Conservation (phyloP, 2,797 vertebrate species). For the Lates japonicus region DNA sequence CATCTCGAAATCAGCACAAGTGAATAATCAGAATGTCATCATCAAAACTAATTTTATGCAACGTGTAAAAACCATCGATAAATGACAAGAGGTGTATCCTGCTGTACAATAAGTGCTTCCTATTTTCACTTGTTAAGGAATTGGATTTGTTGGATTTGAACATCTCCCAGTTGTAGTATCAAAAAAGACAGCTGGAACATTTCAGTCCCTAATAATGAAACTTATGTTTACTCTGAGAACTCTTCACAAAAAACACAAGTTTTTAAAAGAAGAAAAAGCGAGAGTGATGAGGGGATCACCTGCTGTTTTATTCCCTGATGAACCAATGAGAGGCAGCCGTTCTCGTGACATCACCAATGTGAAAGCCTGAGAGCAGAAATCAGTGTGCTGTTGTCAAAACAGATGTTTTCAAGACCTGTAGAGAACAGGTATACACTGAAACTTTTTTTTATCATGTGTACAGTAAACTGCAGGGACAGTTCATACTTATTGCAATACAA, state of each 20-base stretch:
- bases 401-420: background rate
- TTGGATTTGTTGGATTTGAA: background rate
- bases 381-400: background rate
- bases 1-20: background rate
- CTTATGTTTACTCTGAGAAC: too few relatives aligned
- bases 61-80: background rate
- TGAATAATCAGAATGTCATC: background rate
- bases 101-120: background rate
- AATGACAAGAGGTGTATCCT: background rate
- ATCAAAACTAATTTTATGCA: background rate
- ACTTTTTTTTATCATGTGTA: background rate
- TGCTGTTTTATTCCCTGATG: slow-evolving; percentile 70
- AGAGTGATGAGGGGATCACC: slow-evolving; percentile 62
- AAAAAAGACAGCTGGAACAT: background rate
- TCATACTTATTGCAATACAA: background rate
- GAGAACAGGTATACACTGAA: background rate
- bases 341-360: slow-evolving; percentile 70
- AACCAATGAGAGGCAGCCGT: slow-evolving; percentile 80
- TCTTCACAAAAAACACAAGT: too few relatives aligned
- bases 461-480: background rate
- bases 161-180: background rate
- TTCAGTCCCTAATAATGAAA: background rate
- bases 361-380: slow-evolving; percentile 42
- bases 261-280: too few relatives aligned
- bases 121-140: background rate